Base-by-base conservation (phyloP, 2,113 vertebrate species). In the Eretmochelys imbricata region DNA sequence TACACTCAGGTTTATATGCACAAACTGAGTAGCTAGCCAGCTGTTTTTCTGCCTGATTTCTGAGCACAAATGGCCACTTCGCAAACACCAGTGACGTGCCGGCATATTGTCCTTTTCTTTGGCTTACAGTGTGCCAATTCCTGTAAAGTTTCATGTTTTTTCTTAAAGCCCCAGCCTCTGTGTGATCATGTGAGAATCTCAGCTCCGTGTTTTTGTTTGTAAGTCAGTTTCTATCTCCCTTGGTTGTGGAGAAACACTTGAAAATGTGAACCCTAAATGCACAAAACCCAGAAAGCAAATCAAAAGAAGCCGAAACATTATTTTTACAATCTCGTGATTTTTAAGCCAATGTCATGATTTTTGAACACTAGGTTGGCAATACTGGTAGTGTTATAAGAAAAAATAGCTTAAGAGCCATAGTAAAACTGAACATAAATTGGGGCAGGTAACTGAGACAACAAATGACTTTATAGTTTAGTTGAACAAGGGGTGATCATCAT, bases 361-460 rank as follows among this genome's bases (percentile, higher is more conserved):
- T 48, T 14, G 75, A 78, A 78, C 75, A 13, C 6, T 48, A 48
- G 42, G 75, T 48, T 78, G 27, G 54, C n/a, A 62, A 3, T 49
- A 1, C 10, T 54, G 49, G 31, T 53, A 48, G 17, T 49, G 16
- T 42, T 19, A 55, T 50, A 49, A 79, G 25, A 65, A 49, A 10
- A 80, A 72, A 16, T 9, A 3, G 17, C 35, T 35, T 5, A 55
- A 20, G 81, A 42, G 8, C 38, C 7, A 0, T 49, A 24, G 65
- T 19, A n/a, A 14, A 11, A 27, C 62, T 1, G 1, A 11, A 8
- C 12, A 3, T 11, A 25, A 57, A 17, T 31, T 5, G 3, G 50
- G 17, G 13, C 38, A 38, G 72, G 85, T 8, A 35, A 0, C 5
- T 2, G 55, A 76, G 38, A 27, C 38, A 76, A 46, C 20, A 46